Base-by-base conservation (phyloP, 2,113 vertebrate genomes). In the Canis aureus region DNA sequence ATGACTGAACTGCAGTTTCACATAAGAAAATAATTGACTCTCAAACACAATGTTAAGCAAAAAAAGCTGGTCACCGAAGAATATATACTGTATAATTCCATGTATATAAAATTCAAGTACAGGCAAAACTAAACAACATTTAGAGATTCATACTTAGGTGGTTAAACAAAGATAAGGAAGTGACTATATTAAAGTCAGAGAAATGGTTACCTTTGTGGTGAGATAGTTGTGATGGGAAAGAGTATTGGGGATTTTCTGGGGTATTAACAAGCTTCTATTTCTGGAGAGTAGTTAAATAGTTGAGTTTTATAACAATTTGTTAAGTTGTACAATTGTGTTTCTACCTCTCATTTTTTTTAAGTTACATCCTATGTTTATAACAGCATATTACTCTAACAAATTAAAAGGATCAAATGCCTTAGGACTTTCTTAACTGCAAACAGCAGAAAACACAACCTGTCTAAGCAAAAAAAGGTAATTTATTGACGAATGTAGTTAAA, bases 91-190 rank as follows among this genome's bases (percentile, higher is more conserved):
- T 79, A 22, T 67, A 64, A 92, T 81, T 93, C 59, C 20, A 74
- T 55, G 29, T 69, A 49, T 81, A 49, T 32, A 55, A 55, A 79
- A 95, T 49, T 86, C 27, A 80, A 81, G 59, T 59, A 71, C 12
- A 74, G 22, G 64, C 38, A 80, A 84, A 95, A 79, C n/a, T 51
- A 69, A 79, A 55, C 51, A 55, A 55, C 51, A 23, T 81, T 79
- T 57, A 64, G 64, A 71, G 51, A 84, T 79, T 96, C 35, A 49
- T 59, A 76, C 9, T 93, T 80, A 55, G 11, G 12, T 91, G 55
- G 10, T n/a, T 81, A 93, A 79, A 35, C 66, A 89, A 95, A 67
- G 20, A 78, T 86, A 81, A 86, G 67, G 38, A 96, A 97, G 49
- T 83, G 16, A 73, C 32, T 59, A n/a, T 73, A 82, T 78, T 86